phyloP scores from a whole-genome alignment of 2,888 invertebrate genomes.

The Sisyra nigra region DNA sequence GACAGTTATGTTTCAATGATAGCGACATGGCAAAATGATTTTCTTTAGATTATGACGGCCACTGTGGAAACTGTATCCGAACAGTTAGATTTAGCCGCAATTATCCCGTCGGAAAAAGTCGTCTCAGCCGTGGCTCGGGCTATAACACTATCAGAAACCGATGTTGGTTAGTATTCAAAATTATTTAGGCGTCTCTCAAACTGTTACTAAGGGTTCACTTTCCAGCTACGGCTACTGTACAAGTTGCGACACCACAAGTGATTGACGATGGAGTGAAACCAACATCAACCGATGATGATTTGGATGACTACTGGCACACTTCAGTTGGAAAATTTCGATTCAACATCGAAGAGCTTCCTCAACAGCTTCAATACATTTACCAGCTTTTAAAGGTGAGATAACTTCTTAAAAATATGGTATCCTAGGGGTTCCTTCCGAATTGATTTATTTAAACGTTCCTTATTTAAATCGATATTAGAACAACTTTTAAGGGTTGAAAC shows the following conservation, averaged over 20 bases:
- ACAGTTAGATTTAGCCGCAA: constrained; percentile 75
- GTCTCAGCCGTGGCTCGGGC: constrained; percentile 72
- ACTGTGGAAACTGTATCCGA: constrained; percentile 90
- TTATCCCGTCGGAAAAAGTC: constrained; percentile 60
- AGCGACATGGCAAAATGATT: neutral
- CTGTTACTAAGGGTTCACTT: constrained; percentile 9
- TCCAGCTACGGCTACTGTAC: constrained; percentile 46
- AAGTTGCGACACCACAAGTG: constrained; percentile 60
- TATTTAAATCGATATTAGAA: too few species aligned
- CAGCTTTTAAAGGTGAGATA: constrained; percentile 59
- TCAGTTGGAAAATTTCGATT: constrained; percentile 87
- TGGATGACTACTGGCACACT: constrained; percentile 83
- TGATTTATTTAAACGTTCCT: neutral
- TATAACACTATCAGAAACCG: constrained; percentile 75
- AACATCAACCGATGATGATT: constrained; percentile 47
- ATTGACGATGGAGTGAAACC: constrained; percentile 61
- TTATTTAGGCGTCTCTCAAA: neutral
- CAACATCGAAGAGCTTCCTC: constrained; percentile 73
- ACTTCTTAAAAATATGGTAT: neutral
- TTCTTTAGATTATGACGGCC: constrained; percentile 77
- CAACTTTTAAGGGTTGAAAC: too few species aligned
- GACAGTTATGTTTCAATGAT: neutral
- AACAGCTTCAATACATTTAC: constrained; percentile 85
- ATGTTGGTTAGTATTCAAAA: constrained; percentile 46
- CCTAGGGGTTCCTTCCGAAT: neutral